These are phyloP conservation scores for Hypsopygia costalis DNA, from an alignment of 2,888 invertebrate genomes.

Conservation along the genomic window DNA sequence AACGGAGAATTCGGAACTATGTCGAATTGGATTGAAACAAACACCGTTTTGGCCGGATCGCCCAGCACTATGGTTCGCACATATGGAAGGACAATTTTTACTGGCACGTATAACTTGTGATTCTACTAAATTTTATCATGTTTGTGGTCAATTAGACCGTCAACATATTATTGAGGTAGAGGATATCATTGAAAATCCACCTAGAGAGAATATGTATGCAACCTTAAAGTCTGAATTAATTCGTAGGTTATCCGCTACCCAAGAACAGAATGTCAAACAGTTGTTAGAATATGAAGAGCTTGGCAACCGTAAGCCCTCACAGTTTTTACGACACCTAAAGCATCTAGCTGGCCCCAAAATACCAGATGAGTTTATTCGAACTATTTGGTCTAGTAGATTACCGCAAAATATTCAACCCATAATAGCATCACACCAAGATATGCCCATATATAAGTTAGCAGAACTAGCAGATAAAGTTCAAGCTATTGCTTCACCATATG, in stretches of 20 bases:
- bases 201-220: background rate
- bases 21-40: background rate
- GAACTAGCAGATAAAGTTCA: conserved; percentile 10
- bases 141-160: background rate
- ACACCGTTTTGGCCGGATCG: conserved; percentile 1
- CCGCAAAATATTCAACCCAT: conserved; percentile 14
- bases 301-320: conserved; percentile 20
- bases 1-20: background rate
- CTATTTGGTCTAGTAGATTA: conserved; percentile 18
- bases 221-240: background rate
- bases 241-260: conserved; percentile 15
- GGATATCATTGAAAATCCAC: background rate
- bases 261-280: conserved; percentile 19
- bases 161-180: background rate
- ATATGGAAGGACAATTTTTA: background rate
- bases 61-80: conserved; percentile 1
- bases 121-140: background rate
- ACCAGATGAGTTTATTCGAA: conserved; percentile 13
- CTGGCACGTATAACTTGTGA: background rate
- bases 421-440: conserved; percentile 13
- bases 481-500: conserved; percentile 4
- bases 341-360: conserved; percentile 16
- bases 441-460: conserved; percentile 5
- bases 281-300: conserved; percentile 21
- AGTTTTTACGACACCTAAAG: conserved; percentile 19